phyloP scores from a whole-genome alignment of 1,140 invertebrate genomes.

The Brachionus rotundiformis region DNA sequence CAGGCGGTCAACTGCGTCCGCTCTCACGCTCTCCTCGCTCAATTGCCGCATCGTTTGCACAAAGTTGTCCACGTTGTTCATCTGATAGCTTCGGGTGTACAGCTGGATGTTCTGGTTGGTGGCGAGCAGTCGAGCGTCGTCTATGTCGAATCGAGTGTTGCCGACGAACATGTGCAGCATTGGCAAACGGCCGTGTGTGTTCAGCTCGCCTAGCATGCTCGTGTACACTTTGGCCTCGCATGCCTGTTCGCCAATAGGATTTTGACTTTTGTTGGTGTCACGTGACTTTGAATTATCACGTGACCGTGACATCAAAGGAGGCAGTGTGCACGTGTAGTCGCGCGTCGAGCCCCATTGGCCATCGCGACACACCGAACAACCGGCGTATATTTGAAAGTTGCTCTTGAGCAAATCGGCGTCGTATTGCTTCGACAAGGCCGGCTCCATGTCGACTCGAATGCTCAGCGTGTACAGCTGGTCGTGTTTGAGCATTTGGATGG shows the following conservation, averaged over 20 bases:
- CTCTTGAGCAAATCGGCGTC: not conserved
- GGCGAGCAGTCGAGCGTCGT: not conserved
- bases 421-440: no score
- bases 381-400: not conserved
- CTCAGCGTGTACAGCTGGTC: not conserved
- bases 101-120: not conserved
- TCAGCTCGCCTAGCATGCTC: not conserved
- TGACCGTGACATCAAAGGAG: no score
- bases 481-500: not conserved
- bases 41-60: not conserved
- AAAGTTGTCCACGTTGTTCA: constrained; percentile 15
- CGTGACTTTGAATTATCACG: not conserved
- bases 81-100: not conserved
- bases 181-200: not conserved
- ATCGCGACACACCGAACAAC: not conserved
- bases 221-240: not conserved
- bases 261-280: not conserved
- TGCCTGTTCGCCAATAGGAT: no score
- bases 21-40: not conserved
- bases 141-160: not conserved
- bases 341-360: not conserved
- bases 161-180: not conserved
- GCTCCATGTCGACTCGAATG: not conserved
- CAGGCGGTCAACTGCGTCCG: not conserved
- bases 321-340: not conserved